phyloP scores from a whole-genome alignment of 92 coral and sea anemone species.

The Isaurus tuberculatus region DNA sequence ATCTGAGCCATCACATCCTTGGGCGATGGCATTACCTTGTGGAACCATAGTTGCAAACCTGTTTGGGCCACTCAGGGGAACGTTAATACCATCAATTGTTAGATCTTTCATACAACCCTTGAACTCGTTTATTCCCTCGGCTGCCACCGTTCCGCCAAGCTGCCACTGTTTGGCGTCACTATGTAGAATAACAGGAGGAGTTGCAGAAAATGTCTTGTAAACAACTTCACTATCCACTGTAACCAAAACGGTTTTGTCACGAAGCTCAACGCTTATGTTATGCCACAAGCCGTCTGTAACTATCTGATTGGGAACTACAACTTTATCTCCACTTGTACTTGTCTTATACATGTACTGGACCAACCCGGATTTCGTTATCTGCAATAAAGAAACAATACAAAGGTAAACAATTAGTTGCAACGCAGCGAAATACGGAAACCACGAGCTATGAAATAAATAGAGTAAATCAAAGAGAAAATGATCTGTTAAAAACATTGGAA shows the following conservation, averaged over 20 bases:
- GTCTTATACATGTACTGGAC: slow-evolving; percentile 73
- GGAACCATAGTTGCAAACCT: slow-evolving; percentile 70
- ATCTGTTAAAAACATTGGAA: no score
- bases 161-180: slow-evolving; percentile 78
- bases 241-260: slow-evolving; percentile 68
- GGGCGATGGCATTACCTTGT: slow-evolving; percentile 67
- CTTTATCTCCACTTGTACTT: slow-evolving; percentile 46
- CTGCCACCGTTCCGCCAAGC: slow-evolving; percentile 69
- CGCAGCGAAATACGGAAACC: not conserved
- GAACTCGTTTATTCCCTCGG: slow-evolving; percentile 57
- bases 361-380: slow-evolving; percentile 65
- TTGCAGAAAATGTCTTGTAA: slow-evolving; percentile 51
- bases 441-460: no score
- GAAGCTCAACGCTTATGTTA: slow-evolving; percentile 76
- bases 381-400: not conserved
- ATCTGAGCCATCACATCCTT: slow-evolving; percentile 84
- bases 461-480: no score
- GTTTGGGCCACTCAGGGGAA: slow-evolving; percentile 86
- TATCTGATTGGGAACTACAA: slow-evolving; percentile 44
- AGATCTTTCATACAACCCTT: slow-evolving; percentile 89
- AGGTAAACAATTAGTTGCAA: no score
- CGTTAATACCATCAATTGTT: slow-evolving; percentile 71
- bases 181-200: slow-evolving; percentile 80
- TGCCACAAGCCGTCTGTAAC: slow-evolving; percentile 92
- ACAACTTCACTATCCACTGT: slow-evolving; percentile 59